Evolutionary conservation across 2,113 vertebrate species (phyloP).

Genomic region (Maccullochella peelii): DNA sequence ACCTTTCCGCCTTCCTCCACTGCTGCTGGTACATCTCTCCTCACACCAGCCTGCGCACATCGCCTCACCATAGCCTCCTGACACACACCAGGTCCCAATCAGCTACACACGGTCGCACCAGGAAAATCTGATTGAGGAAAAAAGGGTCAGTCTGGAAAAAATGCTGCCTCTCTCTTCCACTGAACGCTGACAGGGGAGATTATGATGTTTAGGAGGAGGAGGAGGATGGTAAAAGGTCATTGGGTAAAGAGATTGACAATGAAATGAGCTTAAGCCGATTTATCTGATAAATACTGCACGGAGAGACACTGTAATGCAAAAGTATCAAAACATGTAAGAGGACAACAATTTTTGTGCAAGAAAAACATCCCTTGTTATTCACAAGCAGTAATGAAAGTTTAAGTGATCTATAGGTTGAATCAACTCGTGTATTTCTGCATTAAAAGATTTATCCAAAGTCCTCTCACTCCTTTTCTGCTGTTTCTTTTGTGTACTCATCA

Average conservation of each 20-base stretch:
- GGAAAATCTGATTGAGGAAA: slow-evolving; percentile 57
- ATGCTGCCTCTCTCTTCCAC: background rate
- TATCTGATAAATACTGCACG: slow-evolving; percentile 20
- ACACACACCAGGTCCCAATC: slow-evolving; percentile 64
- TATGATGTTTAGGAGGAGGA: slow-evolving; percentile 32
- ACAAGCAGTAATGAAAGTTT: slow-evolving; percentile 10
- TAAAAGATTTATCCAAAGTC: slow-evolving; percentile 23
- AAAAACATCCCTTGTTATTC: background rate
- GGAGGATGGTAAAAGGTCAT: slow-evolving; percentile 49
- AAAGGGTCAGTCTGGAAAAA: slow-evolving; percentile 48
- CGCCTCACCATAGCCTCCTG: slow-evolving; percentile 81
- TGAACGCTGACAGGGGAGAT: slow-evolving; percentile 46
- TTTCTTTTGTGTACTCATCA: slow-evolving; percentile 38
- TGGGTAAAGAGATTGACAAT: slow-evolving; percentile 31
- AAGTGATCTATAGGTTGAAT: slow-evolving; percentile 30
- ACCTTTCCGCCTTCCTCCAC: slow-evolving; percentile 37
- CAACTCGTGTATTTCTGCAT: slow-evolving; percentile 27
- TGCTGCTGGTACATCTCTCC: slow-evolving; percentile 64
- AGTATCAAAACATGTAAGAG: slow-evolving; percentile 13
- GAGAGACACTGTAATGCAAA: background rate
- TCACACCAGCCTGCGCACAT: slow-evolving; percentile 73
- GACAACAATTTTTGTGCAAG: background rate
- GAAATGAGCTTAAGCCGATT: slow-evolving; percentile 46
- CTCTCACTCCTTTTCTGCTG: background rate
- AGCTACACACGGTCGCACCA: slow-evolving; percentile 23